Evolutionary conservation across 2,888 invertebrate genomes (phyloP), one percentile per base, ranked within the genome.

Genomic region (Calameuta idolon): DNA sequence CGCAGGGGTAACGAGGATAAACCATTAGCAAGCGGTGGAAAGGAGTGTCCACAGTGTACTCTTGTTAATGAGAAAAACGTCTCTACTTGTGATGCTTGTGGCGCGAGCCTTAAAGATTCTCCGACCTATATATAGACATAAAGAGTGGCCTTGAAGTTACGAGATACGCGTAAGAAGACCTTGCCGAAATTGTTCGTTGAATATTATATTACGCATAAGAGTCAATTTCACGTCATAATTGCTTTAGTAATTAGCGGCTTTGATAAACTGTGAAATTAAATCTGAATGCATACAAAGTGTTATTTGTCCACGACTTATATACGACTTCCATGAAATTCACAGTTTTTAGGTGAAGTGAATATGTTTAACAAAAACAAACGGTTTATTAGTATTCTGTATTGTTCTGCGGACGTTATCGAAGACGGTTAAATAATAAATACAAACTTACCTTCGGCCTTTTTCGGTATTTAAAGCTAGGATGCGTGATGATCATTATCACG

Each of bases 21-120:
- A 81, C 95, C 95, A 0, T 92, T 96, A 74, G 94, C 94, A 31
- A 94, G 96, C 12, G 96, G 96, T 0, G 96, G 96, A 0, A 93
- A 95, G 75, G 95, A 96, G 89, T 96, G 96, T 83, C 95, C 95
- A 0, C 92, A 94, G 35, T 96, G 96, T 89, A 96, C 96, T 3
- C 92, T 96, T 74, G 95, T 96, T 69, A 96, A 96, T 88, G 93
- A 94, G 73, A 94, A 94, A 85, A 94, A 94, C 77, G 94, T 94
- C 11, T 92, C 92, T 69, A 88, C 88, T 12, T 96, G 96, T 88
- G 94, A 94, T 84, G 96, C 95, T 31, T 96, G 96, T 90, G 93
- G 93, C 33, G 92, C 93, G 11, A 94, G 94, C 87, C 92, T 96
- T 73, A 93, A 95, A 86, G 94, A 95, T 91, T 96, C 96, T 78